Evolutionary conservation across 53 echinoderm and acorn worm genomes (phyloP), one percentile per base, ranked within the genome.

Genomic region (Paracentrotus lividus): DNA sequence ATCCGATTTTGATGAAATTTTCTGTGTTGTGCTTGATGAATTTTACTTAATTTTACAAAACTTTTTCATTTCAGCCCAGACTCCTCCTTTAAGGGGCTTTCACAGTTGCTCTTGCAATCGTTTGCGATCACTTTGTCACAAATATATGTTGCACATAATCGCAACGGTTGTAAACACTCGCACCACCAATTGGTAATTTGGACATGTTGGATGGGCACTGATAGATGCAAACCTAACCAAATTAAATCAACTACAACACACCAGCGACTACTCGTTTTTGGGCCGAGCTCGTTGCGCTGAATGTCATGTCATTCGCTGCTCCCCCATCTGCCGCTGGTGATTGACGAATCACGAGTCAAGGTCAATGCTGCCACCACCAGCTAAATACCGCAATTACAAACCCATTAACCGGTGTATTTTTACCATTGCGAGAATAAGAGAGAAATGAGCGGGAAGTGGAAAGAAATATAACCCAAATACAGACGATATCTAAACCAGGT

Each of bases 401-500:
- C 55, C 58, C 87, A 87, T 87, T 87, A 56, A 54, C 87, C 57
- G 57, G 3, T 87, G 34, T 56, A 38, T 81, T n/a, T 87, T 87
- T 87, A 87, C 87, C 56, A 57, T 34, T 87, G 44, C 81, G 45
- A 81, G 26, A 81, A 33, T 24, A 47, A 81, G 47, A 81, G 47
- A n/a, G 87, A 87, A 87, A 45, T 4, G n/a, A 45, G 58, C 24
- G 36, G 87, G 21, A 54, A 87, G 58, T 54, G 34, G 87, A 87
- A 87, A 57, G 54, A 56, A 54, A 87, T 56, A 57, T 54, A 54
- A 56, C 54, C 87, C 54, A 87, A 87, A 87, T 57, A 57, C 55
- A 54, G 87, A 56, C 58, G 54, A 87, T 87, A 87, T 87, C 87
- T 87, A 87, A 87, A 87, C 87, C 87, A 87, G 87, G 87, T 87